A percentile compares a stretch with the other conserved stretches of the same genome.
Conservation (phyloP, 2,888 invertebrate genomes). For the Serripes groenlandicus region DNA sequence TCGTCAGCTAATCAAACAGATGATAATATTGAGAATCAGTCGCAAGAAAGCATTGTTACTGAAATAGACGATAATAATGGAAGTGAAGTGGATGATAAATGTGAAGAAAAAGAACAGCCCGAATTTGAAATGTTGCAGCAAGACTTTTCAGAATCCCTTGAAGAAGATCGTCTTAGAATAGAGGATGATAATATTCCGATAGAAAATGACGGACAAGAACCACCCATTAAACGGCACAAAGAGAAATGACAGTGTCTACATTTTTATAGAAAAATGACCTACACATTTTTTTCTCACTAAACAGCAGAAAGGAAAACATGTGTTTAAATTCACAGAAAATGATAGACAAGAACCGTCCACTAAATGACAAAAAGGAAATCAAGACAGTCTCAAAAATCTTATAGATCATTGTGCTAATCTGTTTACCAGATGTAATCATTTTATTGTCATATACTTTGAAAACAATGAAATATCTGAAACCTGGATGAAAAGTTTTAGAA, state of each 20-base stretch:
- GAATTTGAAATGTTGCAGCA: constrained; percentile 32
- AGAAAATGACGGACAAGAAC: constrained; percentile 58
- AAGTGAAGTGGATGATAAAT: neutral
- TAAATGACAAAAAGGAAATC: too few species aligned
- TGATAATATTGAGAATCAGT: neutral
- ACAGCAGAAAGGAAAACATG: too few species aligned
- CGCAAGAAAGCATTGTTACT: neutral
- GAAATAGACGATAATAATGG: neutral
- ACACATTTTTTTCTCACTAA: too few species aligned
- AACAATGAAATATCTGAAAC: too few species aligned
- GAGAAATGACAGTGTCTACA: constrained; percentile 36
- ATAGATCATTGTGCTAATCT: too few species aligned
- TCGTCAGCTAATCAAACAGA: neutral
- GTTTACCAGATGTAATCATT: too few species aligned
- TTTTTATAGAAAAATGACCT: too few species aligned
- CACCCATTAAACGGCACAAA: constrained; percentile 42
- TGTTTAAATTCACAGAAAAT: too few species aligned
- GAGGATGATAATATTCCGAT: constrained; percentile 40
- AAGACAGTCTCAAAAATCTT: too few species aligned
- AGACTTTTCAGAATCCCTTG: constrained; percentile 30
- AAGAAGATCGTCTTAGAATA: constrained; percentile 31
- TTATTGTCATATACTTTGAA: too few species aligned
- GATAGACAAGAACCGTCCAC: too few species aligned
- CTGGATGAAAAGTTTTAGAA: too few species aligned
- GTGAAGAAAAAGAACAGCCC: constrained; percentile 8